These are phyloP conservation scores for Chelonus insularis DNA, from an alignment of 1,140 invertebrate genomes.

Conservation along the genomic window DNA sequence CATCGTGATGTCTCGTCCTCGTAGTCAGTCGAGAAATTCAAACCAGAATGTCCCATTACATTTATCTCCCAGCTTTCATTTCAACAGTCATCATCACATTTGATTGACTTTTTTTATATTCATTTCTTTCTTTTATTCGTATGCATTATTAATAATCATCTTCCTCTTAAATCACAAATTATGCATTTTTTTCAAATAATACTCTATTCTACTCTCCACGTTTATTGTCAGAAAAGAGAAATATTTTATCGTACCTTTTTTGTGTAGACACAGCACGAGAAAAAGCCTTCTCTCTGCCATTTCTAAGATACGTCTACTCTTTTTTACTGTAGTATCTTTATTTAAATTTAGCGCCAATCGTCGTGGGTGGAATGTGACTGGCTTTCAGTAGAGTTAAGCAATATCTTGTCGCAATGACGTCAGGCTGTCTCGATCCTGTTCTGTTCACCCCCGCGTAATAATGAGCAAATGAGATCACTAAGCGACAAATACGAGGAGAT, in stretches of 20 bases:
- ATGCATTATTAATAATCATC: neutral
- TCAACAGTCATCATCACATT: neutral
- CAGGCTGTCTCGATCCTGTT: slow-evolving; percentile 27
- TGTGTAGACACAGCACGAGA: neutral
- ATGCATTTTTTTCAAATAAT: neutral
- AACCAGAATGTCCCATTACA: neutral
- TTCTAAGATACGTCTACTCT: slow-evolving; percentile 12
- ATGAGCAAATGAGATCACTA: slow-evolving; percentile 19
- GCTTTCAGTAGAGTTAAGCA: slow-evolving; percentile 38
- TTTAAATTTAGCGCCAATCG: slow-evolving; percentile 47
- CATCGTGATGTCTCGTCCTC: slow-evolving; percentile 23
- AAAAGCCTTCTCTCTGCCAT: slow-evolving; percentile 6
- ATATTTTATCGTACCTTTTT: too few relatives aligned
- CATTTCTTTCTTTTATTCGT: slow-evolving; percentile 16
- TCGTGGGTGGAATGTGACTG: slow-evolving; percentile 36
- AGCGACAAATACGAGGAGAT: neutral
- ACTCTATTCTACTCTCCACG: neutral
- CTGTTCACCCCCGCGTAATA: neutral
- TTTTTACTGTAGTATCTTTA: slow-evolving; percentile 19
- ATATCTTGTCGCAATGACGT: slow-evolving; percentile 41
- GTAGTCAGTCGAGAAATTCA: neutral
- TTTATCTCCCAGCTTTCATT: neutral
- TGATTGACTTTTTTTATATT: slow-evolving; percentile 3
- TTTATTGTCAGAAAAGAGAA: too few relatives aligned
- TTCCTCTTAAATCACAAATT: neutral